Base-by-base conservation (phyloP, 2,888 invertebrate species). In the Ichneumon xanthorius region DNA sequence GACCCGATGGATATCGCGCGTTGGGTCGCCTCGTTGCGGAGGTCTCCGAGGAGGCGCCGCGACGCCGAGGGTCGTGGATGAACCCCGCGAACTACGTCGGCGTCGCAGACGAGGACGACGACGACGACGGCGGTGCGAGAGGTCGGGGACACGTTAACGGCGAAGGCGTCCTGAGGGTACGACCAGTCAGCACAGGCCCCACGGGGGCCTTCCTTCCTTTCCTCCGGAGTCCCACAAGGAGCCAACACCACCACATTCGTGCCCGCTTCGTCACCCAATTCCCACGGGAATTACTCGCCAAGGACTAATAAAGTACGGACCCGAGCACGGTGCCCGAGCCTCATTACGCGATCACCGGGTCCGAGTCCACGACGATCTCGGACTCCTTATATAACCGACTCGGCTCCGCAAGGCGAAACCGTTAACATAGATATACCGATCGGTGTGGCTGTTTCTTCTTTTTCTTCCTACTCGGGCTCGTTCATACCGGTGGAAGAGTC, bases 241-340 rank as follows among this genome's bases (percentile, higher is more conserved):
- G 85, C 82, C 87, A 88, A 86, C 63, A 65, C 67, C 67, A 63
- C 68, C 71, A 76, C 73, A 50, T 67, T n/a, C 45, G 67, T 87
- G 86, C 88, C 85, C 85, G 76, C 84, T 61, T 78, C 78, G 82
- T 85, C 89, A 82, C 82, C 89, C 89, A 92, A 93, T 93, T 93
- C 93, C 93, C 93, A 92, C 92, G 93, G 93, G 93, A 93, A 93
- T 93, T 93, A 89, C 92, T 89, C 86, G 82, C 90, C 78, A 90
- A 91, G 90, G 93, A 93, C 90, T 92, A 92, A 93, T 93, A 93
- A 89, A 87, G 88, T 88, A 67, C 82, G 77, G 87, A 79, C 85
- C 78, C 80, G 70, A 75, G 72, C 63, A 26, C 84, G 70, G 53
- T 82, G 77, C 80, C 82, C 85, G 86, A 86, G 87, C 70, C 86